Conservation (phyloP, 2,888 invertebrate genomes). For the Brachylomia viminalis region DNA sequence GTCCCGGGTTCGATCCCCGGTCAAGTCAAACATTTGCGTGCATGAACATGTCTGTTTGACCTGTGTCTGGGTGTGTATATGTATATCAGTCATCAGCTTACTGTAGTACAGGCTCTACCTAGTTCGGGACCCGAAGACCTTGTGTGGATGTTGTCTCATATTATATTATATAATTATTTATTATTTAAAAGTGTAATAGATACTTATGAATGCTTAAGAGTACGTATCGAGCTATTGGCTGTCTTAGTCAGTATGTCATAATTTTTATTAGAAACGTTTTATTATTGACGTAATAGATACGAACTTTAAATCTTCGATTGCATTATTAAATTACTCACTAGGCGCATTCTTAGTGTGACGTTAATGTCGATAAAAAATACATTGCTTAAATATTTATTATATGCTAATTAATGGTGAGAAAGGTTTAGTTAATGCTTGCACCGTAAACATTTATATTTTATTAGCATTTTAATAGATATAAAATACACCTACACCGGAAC, state of each 20-base stretch:
- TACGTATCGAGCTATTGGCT: slow-evolving; percentile 37
- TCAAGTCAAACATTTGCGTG: too few species aligned
- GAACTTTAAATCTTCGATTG: slow-evolving; percentile 38
- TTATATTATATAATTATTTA: too few species aligned
- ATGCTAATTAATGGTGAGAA: slow-evolving; percentile 51
- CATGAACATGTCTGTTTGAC: too few species aligned
- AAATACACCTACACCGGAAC: slow-evolving; percentile 47
- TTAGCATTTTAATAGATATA: slow-evolving; percentile 42
- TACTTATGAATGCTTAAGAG: slow-evolving; percentile 25
- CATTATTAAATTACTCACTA: slow-evolving; percentile 50
- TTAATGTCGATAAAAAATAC: slow-evolving; percentile 49
- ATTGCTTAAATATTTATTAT: slow-evolving; percentile 48
- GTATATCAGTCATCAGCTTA: too few species aligned
- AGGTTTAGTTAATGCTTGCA: slow-evolving; percentile 43
- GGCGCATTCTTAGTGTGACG: slow-evolving; percentile 19
- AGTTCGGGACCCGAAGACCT: too few species aligned
- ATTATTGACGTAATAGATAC: slow-evolving; percentile 54
- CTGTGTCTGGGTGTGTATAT: too few species aligned
- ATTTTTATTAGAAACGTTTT: slow-evolving; percentile 43
- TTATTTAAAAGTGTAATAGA: slow-evolving; percentile 45
- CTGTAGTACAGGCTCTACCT: too few species aligned
- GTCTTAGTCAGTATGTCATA: slow-evolving; percentile 27
- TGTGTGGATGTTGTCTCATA: too few species aligned
- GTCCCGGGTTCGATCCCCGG: too few species aligned
- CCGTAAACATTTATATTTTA: slow-evolving; percentile 42